Evolutionary conservation across 2,113 vertebrate species (phyloP).

Genomic region (Chaetodon trifascialis): DNA sequence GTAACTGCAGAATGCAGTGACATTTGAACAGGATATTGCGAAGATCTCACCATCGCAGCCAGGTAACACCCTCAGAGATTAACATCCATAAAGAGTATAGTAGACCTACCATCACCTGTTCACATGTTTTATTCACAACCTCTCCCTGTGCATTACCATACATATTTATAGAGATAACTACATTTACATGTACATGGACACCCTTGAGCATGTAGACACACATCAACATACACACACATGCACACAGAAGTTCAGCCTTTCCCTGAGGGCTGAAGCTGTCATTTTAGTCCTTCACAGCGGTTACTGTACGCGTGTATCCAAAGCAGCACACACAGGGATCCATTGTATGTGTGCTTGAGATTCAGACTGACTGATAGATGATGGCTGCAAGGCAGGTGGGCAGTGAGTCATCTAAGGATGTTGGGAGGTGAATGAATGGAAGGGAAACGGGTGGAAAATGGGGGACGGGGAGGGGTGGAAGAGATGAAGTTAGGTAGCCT

Average conservation of each 20-base stretch:
- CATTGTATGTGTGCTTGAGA: conserved; percentile 61
- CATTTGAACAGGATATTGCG: conserved; percentile 62
- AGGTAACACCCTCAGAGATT: conserved; percentile 58
- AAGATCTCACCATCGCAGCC: conserved; percentile 51
- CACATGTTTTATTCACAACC: conserved; percentile 76
- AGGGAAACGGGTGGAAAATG: conserved; percentile 52
- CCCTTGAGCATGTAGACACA: conserved; percentile 30
- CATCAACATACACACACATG: conserved; percentile 16
- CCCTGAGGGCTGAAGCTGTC: conserved; percentile 69
- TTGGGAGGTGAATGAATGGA: conserved; percentile 53
- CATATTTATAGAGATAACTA: conserved; percentile 76
- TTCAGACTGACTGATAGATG: conserved; percentile 75
- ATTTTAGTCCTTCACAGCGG: conserved; percentile 68
- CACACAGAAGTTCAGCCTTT: conserved; percentile 68
- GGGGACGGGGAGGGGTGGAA: conserved; percentile 25
- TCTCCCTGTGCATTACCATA: conserved; percentile 64
- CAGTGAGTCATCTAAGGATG: conserved; percentile 66
- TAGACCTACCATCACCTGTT: conserved; percentile 54
- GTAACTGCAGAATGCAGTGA: conserved; percentile 16
- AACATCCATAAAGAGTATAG: conserved; percentile 60
- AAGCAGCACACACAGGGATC: conserved; percentile 47
- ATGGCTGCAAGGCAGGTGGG: conserved; percentile 73
- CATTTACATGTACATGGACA: conserved; percentile 70
- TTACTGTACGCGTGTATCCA: conserved; percentile 56
- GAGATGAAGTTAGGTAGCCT: conserved; percentile 60